Evolutionary conservation across 2,888 invertebrate species (phyloP), one percentile per base, ranked within the genome.

Genomic region (Stramonita haemastoma): DNA sequence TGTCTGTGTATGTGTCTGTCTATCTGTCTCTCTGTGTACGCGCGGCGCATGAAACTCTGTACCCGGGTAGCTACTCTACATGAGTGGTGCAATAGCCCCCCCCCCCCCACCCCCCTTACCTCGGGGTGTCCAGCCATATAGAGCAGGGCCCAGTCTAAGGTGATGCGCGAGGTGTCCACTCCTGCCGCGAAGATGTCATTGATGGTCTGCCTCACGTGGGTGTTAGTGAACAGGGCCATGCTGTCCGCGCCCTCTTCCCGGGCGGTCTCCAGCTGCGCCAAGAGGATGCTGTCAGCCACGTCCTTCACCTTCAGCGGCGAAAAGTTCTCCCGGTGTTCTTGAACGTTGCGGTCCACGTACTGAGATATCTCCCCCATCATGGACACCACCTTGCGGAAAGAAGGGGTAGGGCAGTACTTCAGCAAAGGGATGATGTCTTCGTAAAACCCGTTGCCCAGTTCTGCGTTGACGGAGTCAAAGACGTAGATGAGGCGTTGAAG

Each of bases 91-190:
- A 11, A n/a, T n/a, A n/a, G n/a, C n/a, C n/a, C n/a, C n/a, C n/a
- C n/a, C n/a, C 32, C 29, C 8, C 34, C 4, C 26, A 8, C 36
- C 1, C 5, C 22, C 4, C 46, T 34, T 66, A 89, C 86, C 17
- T 92, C 91, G 17, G 92, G 92, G 56, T 89, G 79, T 0, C 85
- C 87, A 8, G 90, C 91, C 36, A 92, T 66, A 70, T 81, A 89
- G 34, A 90, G 60, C n/a, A 92, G 22, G 13, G 79, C 87, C 92
- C 92, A 92, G 36, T 87, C 46, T 13, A 92, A 57, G 5, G 92
- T 91, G 19, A 66, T 77, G 11, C 92, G 87, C 0, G 92, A 90
- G 2, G 92, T 92, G 86, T 92, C 91, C 22, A 89, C 89, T 5
- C 92, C 92, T 70, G 91, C 91, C 29, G 26, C 60, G 79, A 91